Evolutionary conservation across 2,888 invertebrate species (phyloP).

Genomic region (Melieria crassipennis): DNA sequence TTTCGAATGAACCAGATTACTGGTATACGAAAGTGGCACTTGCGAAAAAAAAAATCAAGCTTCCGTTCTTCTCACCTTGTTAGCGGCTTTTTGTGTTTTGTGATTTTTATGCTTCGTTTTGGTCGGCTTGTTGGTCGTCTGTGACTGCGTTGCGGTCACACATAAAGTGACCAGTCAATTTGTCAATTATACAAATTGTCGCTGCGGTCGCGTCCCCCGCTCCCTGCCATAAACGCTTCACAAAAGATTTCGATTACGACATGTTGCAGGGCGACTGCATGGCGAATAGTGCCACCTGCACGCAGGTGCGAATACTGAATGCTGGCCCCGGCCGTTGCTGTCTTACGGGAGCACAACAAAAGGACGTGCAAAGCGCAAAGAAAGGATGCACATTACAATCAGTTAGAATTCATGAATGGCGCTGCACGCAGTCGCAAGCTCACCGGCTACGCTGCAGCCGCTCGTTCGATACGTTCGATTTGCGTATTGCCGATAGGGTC

Average conservation of each 20-base stretch:
- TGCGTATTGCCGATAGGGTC: neutral
- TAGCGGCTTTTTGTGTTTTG: constrained; percentile 52
- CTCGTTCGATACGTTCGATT: constrained; percentile 24
- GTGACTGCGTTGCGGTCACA: constrained; percentile 8
- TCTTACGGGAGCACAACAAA: constrained; percentile 3
- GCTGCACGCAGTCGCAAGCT: constrained; percentile 35
- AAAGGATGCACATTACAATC: constrained; percentile 51
- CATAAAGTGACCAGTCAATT: constrained; percentile 59
- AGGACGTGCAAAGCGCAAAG: neutral
- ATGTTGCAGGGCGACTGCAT: constrained; percentile 12
- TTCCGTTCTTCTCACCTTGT: constrained; percentile 49
- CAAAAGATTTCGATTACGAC: constrained; percentile 40
- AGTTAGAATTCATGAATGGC: constrained; percentile 61
- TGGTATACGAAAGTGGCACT: too few relatives aligned
- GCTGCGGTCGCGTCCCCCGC: constrained; percentile 17
- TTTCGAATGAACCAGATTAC: too few relatives aligned
- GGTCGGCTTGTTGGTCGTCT: constrained; percentile 24
- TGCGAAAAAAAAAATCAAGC: constrained; percentile 1
- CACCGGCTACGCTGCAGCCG: constrained; percentile 27
- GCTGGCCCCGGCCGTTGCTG: constrained; percentile 13
- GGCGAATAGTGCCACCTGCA: constrained; percentile 51
- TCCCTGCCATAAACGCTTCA: constrained; percentile 1
- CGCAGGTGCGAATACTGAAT: constrained; percentile 56
- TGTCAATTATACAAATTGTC: constrained; percentile 64
- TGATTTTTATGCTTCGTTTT: constrained; percentile 15